These are phyloP conservation scores for Rhingia rostrata DNA, from an alignment of 2,888 invertebrate species.

Conservation along the genomic window DNA sequence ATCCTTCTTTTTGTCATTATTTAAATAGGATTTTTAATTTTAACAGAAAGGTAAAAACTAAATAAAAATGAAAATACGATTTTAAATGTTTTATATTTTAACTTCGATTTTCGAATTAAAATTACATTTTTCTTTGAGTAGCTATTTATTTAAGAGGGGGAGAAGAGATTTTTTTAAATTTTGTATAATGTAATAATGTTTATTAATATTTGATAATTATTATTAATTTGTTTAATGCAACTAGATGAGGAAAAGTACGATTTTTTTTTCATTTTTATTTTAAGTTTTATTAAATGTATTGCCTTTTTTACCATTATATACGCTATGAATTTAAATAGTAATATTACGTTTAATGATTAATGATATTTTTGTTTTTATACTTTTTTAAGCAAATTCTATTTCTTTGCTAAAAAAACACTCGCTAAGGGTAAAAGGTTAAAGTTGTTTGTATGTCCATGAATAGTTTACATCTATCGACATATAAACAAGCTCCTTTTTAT, in stretches of 20 bases:
- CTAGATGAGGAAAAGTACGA: constrained; percentile 73
- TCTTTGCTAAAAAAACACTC: constrained; percentile 63
- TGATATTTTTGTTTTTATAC: constrained; percentile 55
- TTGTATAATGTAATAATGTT: constrained; percentile 48
- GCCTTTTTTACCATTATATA: constrained; percentile 74
- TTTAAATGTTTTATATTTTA: constrained; percentile 23
- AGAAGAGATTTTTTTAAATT: constrained; percentile 53
- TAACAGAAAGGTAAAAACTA: constrained; percentile 20
- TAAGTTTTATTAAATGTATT: constrained; percentile 75
- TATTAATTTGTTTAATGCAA: constrained; percentile 64
- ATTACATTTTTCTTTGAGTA: constrained; percentile 50
- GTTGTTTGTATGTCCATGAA: constrained; percentile 38
- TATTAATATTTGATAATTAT: constrained; percentile 61
- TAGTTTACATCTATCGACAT: constrained; percentile 13
- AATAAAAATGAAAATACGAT: constrained; percentile 41
- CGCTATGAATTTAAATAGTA: constrained; percentile 70
- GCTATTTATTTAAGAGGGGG: constrained; percentile 55
- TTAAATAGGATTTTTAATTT: constrained; percentile 31
- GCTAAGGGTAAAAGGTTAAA: constrained; percentile 31
- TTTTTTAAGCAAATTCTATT: constrained; percentile 54
- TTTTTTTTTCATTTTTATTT: constrained; percentile 62
- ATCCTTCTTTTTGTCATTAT: constrained; percentile 27
- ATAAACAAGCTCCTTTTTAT: constrained; percentile 27
- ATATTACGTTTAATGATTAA: constrained; percentile 73
- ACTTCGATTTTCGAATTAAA: constrained; percentile 44